These are phyloP conservation scores for Neopipo cinnamomea DNA, from an alignment of 2,113 vertebrate species.

Conservation along the genomic window DNA sequence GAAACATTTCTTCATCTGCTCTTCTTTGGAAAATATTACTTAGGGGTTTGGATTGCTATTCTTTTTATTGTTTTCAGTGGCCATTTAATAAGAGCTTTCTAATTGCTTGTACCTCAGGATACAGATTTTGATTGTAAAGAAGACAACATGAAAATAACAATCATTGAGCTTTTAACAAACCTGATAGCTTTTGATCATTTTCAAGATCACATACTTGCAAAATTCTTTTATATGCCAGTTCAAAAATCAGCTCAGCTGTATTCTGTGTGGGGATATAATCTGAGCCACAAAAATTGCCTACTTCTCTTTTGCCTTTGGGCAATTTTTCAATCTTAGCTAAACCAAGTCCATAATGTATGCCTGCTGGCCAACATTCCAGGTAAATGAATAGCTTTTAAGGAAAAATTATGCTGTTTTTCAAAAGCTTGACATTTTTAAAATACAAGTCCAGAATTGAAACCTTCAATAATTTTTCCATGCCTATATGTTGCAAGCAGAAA, in stretches of 20 bases:
- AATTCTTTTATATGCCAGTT: conserved; percentile 39
- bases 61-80: conserved; percentile 35
- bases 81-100: not conserved
- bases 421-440: conserved; percentile 80
- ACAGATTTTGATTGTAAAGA: not conserved
- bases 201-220: not conserved
- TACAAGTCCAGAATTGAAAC: conserved; percentile 78
- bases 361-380: conserved; percentile 81
- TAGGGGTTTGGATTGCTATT: not conserved
- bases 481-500: conserved; percentile 77
- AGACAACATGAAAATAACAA: not conserved
- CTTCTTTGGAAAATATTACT: not conserved
- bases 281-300: conserved; percentile 70
- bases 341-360: conserved; percentile 76
- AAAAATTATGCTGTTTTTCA: conserved; percentile 81
- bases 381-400: conserved; percentile 82
- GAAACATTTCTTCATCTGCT: not conserved
- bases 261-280: conserved; percentile 63
- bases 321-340: conserved; percentile 79
- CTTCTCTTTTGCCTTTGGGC: conserved; percentile 69
- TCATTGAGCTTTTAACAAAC: not conserved
- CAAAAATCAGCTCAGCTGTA: conserved; percentile 47
- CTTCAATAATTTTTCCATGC: conserved; percentile 80
- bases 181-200: conserved; percentile 11
- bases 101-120: not conserved